phyloP scores from a whole-genome alignment of 2,797 vertebrate species.

The Phalanger gymnotis region DNA sequence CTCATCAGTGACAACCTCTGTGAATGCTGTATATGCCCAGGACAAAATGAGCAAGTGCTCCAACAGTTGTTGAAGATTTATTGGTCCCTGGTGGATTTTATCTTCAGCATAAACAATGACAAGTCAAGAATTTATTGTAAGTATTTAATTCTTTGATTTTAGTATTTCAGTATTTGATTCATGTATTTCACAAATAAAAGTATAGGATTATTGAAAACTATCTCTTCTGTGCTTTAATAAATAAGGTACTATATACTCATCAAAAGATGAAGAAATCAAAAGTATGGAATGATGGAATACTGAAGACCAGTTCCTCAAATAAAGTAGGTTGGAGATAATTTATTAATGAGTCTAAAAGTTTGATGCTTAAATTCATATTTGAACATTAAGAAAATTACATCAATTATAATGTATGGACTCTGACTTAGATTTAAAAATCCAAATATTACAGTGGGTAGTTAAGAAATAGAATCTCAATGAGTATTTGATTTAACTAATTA shows the following conservation, averaged over 20 bases:
- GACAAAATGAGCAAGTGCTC: neutral
- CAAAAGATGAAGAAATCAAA: slow-evolving; percentile 88
- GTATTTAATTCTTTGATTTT: slow-evolving; percentile 67
- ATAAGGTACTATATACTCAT: slow-evolving; percentile 87
- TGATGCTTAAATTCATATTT: neutral
- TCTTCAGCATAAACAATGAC: slow-evolving; percentile 77
- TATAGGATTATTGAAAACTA: neutral
- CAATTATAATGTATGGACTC: neutral
- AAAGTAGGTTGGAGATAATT: slow-evolving; percentile 79
- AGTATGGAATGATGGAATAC: slow-evolving; percentile 87
- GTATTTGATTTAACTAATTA: slow-evolving; percentile 6
- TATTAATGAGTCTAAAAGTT: neutral
- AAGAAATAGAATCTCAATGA: slow-evolving; percentile 33
- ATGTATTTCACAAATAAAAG: neutral
- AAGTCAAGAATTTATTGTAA: slow-evolving; percentile 84
- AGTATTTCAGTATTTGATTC: neutral
- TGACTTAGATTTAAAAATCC: slow-evolving; percentile 16
- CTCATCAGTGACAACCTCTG: neutral
- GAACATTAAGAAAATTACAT: slow-evolving; percentile 1
- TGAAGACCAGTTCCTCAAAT: slow-evolving; percentile 79
- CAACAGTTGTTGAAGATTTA: slow-evolving; percentile 49
- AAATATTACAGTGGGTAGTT: slow-evolving; percentile 2
- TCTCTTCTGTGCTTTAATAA: slow-evolving; percentile 43
- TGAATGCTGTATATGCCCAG: neutral
- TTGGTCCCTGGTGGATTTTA: slow-evolving; percentile 10